These are phyloP conservation scores for Hylyphantes graminicola DNA, from an alignment of 1,140 invertebrate species.

Conservation along the genomic window DNA sequence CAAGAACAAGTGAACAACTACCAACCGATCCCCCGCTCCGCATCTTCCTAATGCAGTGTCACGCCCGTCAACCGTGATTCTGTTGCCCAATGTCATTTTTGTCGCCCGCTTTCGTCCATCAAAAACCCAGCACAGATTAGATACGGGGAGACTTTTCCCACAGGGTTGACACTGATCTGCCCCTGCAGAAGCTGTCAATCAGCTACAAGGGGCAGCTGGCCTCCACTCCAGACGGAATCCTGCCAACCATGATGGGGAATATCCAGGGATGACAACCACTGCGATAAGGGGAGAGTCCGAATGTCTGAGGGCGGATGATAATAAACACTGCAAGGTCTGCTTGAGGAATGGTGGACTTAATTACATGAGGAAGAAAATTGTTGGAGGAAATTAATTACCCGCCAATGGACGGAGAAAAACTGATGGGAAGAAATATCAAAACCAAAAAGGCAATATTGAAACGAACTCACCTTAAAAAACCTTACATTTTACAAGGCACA, in stretches of 20 bases:
- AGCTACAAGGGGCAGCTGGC: conserved; percentile 25
- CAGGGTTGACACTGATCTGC: conserved; percentile 50
- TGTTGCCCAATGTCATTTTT: conserved; percentile 45
- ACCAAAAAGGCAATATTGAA: no score
- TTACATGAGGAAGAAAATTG: no score
- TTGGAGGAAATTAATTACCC: no score
- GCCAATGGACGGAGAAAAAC: no score
- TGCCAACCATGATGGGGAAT: conserved; percentile 31
- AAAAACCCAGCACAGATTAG: conserved; percentile 46
- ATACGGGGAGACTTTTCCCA: conserved; percentile 43
- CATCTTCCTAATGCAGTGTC: conserved; percentile 11
- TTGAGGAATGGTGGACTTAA: no score
- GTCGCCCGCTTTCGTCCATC: conserved; percentile 51
- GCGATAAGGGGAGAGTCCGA: conserved; percentile 6
- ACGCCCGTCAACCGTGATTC: conserved; percentile 43
- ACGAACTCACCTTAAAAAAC: no score
- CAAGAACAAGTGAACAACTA: no score
- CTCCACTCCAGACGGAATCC: conserved; percentile 19
- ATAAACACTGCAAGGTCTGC: no score
- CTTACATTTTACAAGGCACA: no score
- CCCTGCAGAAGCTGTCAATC: conserved; percentile 38
- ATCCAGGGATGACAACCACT: conserved; percentile 38
- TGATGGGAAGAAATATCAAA: no score
- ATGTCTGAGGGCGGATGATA: no score
- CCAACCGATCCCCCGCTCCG: neutral